Evolutionary conservation across 2,888 invertebrate species (phyloP), one percentile per base, ranked within the genome.

Genomic region (Nomada goodeniana): DNA sequence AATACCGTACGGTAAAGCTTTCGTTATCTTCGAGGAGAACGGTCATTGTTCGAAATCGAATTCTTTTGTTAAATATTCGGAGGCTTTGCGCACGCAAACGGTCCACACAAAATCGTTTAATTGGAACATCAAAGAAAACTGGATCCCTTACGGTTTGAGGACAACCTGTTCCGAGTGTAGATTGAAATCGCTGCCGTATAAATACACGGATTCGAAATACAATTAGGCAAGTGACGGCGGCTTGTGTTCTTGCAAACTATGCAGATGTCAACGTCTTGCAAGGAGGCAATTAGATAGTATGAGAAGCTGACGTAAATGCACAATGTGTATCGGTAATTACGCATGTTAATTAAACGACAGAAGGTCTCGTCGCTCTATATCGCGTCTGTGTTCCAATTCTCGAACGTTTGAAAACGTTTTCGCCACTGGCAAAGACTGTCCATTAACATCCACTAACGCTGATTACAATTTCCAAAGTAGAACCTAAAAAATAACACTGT

Each of bases 121-220:
- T 29, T 26, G 26, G 11, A 15, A 10, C 10, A 18, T 5, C 36
- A 36, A 13, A 44, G 26, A 20, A 20, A 60, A 52, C 50, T 15
- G 29, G 15, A 1, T 4, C 2, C 1, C 1, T 3, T 20, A 36
- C 10, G 36, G 20, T 4, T 4, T 20, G 59, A 7, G 4, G 11
- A 29, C 20, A 42, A 71, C 50, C 50, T 60, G 47, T 20, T 50
- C 15, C 36, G 11, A 7, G 29, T 42, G 29, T 23, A 20, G n/a
- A 29, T 29, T 36, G 50, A 53, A 20, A 60, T 71, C 15, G 36
- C 10, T 1, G 15, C 4, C 4, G 18, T 50, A 5, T 52, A 18
- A 71, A 60, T 71, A 13, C 47, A 36, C 15, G 50, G 50, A 60
- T 71, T 60, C 20, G 42, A 18, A 15, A 44, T 57, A 57, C 68